Percentiles rank a stretch among this genome's conserved stretches.
phyloP scores from a whole-genome alignment of 2,797 vertebrate genomes.

The Babyrousa celebensis region DNA sequence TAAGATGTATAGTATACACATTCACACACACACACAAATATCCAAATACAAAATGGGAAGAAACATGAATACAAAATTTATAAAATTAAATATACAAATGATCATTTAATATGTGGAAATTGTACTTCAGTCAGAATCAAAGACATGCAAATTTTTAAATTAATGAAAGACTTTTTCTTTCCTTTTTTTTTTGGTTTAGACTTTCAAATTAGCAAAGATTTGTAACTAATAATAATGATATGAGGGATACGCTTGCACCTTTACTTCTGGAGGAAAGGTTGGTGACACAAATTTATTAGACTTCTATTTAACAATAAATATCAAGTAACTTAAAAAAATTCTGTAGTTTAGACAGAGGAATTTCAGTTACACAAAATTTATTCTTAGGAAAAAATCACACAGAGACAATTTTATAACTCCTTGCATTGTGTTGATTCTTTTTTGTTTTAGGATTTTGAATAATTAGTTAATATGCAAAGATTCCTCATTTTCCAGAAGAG shows the following conservation, averaged over 20 bases:
- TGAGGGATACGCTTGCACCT: neutral
- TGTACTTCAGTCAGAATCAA: neutral
- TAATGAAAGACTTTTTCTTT: neutral
- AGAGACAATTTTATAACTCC: neutral
- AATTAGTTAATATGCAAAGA: neutral
- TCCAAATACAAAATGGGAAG: neutral
- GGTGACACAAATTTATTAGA: neutral
- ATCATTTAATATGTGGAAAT: neutral
- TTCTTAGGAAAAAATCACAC: neutral
- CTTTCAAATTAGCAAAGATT: slow-evolving; percentile 6
- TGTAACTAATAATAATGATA: neutral
- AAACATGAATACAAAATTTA: neutral
- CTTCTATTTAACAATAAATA: neutral
- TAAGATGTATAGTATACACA: neutral
- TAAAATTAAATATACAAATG: neutral
- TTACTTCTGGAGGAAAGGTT: neutral
- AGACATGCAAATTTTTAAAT: neutral
- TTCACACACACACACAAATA: neutral
- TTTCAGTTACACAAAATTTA: neutral
- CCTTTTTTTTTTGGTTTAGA: neutral
- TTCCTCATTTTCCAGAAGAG: neutral
- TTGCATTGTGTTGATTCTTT: neutral
- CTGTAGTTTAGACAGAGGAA: neutral
- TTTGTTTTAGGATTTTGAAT: neutral
- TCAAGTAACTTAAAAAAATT: neutral